These are phyloP conservation scores for Apodemia zela DNA, from an alignment of 2,888 invertebrate species.

Conservation along the genomic window DNA sequence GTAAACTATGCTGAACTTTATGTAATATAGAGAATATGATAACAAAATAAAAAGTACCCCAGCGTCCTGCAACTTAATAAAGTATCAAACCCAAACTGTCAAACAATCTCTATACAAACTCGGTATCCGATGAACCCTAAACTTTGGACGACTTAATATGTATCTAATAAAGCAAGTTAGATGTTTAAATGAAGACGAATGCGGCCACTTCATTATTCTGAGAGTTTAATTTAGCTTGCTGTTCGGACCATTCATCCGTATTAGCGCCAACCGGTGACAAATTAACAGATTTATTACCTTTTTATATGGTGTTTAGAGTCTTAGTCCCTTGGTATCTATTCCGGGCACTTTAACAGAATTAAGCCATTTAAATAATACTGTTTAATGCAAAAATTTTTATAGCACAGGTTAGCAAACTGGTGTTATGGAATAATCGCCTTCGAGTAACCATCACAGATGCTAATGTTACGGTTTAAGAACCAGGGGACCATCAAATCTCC, in stretches of 20 bases:
- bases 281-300: conserved; percentile 57
- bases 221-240: conserved; percentile 65
- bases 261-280: conserved; percentile 57
- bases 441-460: too few species aligned
- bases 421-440: too few species aligned
- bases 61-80: conserved; percentile 28
- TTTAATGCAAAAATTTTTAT: background rate
- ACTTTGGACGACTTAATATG: conserved; percentile 49
- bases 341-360: conserved; percentile 11
- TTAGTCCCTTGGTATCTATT: conserved; percentile 20
- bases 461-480: too few species aligned
- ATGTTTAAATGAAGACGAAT: conserved; percentile 70
- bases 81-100: conserved; percentile 46
- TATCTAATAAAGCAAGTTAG: conserved; percentile 55
- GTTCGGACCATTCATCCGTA: conserved; percentile 66
- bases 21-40: conserved; percentile 30
- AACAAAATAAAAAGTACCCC: conserved; percentile 9
- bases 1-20: conserved; percentile 19
- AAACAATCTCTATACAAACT: conserved; percentile 43
- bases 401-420: background rate
- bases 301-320: conserved; percentile 42
- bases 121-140: conserved; percentile 38
- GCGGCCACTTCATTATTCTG: conserved; percentile 66
- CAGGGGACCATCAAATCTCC: too few species aligned
- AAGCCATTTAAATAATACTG: background rate